Evolutionary conservation across 2,888 invertebrate species (phyloP).

Genomic region (Salticus scenicus): DNA sequence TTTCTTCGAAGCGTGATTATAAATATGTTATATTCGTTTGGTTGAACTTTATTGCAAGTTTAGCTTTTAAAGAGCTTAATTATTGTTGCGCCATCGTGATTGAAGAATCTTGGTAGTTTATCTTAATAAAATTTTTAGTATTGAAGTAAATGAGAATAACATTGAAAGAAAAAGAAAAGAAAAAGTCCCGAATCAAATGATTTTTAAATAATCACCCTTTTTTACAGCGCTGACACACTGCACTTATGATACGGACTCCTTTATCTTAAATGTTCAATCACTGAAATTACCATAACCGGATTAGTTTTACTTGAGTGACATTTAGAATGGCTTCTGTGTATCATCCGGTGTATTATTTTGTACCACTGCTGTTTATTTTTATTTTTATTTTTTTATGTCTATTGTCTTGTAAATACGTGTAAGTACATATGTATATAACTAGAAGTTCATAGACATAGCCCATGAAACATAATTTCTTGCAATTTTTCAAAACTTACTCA

Average conservation of each 20-base stretch:
- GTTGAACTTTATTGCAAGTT: not conserved
- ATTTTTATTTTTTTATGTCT: no score
- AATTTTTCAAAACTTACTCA: no score
- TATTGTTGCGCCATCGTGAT: not conserved
- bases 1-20: not conserved
- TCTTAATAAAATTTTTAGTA: not conserved
- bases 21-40: not conserved
- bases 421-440: no score
- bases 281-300: slow-evolving; percentile 6
- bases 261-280: not conserved
- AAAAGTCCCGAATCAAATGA: no score
- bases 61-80: not conserved
- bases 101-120: not conserved
- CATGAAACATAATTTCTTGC: no score
- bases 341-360: not conserved
- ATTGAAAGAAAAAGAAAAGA: not conserved
- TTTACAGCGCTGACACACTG: not conserved
- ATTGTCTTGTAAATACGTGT: no score
- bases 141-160: not conserved
- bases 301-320: not conserved
- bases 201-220: not conserved
- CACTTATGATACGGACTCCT: not conserved
- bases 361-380: not conserved
- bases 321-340: not conserved
- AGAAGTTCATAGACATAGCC: no score